Evolutionary conservation across 1,140 invertebrate species (phyloP).

Genomic region (Liolophura sinensis): DNA sequence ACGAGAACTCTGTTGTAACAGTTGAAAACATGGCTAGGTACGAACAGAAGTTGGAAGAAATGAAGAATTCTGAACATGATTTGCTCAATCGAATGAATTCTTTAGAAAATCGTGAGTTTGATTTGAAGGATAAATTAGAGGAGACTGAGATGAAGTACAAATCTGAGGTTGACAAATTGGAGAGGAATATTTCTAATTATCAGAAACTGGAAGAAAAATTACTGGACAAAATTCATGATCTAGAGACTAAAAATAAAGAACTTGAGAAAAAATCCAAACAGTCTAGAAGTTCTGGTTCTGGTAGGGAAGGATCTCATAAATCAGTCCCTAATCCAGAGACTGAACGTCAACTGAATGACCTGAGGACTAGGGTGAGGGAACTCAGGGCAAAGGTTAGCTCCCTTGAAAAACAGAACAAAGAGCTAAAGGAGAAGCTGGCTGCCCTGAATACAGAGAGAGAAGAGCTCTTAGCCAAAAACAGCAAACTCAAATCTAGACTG

Average conservation of each 20-base stretch:
- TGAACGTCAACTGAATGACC: slow-evolving; percentile 9
- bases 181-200: slow-evolving; percentile 31
- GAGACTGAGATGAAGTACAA: slow-evolving; percentile 36
- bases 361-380: slow-evolving; percentile 21
- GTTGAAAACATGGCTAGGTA: slow-evolving; percentile 37
- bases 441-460: slow-evolving; percentile 9
- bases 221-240: slow-evolving; percentile 2
- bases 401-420: slow-evolving; percentile 27
- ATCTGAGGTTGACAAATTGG: slow-evolving; percentile 31
- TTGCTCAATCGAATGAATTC: slow-evolving; percentile 40
- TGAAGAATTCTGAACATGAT: slow-evolving; percentile 39
- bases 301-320: neutral
- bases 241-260: slow-evolving; percentile 34
- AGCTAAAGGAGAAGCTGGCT: slow-evolving; percentile 17
- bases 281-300: neutral
- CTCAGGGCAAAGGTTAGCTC: slow-evolving; percentile 17
- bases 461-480: neutral
- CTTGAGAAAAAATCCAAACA: slow-evolving; percentile 24
- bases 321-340: slow-evolving; percentile 3
- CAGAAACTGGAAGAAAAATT: slow-evolving; percentile 25
- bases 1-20: slow-evolving; percentile 30
- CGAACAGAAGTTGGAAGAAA: slow-evolving; percentile 38
- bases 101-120: slow-evolving; percentile 41
- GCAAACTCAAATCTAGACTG: neutral
- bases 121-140: slow-evolving; percentile 38